A percentile compares a stretch with the other conserved stretches of the same genome.
Evolutionary conservation across 2,113 vertebrate species (phyloP).

Genomic region (Proteles cristata): DNA sequence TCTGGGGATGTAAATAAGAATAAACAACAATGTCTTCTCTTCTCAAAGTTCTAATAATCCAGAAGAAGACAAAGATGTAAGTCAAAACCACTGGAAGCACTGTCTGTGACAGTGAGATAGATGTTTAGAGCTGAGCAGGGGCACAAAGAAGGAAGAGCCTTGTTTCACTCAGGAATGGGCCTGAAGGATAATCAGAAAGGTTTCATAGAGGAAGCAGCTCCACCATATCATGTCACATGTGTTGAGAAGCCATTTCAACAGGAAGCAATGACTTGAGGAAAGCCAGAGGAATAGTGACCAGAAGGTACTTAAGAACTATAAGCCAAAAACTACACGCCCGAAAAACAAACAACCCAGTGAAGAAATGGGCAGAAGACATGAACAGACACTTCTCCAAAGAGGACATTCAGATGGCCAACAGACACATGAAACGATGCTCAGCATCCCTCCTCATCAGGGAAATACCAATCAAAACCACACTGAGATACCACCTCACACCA

Average conservation of each 20-base stretch:
- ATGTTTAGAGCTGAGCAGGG: background rate
- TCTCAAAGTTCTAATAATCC: background rate
- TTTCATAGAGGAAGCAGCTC: background rate
- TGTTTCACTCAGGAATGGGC: too few species aligned
- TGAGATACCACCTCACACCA: too few species aligned
- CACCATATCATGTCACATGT: accelerated
- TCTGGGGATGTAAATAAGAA: background rate
- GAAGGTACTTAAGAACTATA: background rate
- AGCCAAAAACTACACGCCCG: too few species aligned
- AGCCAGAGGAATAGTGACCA: background rate
- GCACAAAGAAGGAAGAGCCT: background rate
- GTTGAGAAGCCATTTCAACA: background rate
- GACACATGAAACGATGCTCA: too few species aligned
- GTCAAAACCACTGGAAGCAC: background rate
- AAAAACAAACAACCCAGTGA: too few species aligned
- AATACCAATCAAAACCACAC: too few species aligned
- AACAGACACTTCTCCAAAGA: too few species aligned
- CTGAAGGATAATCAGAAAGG: background rate
- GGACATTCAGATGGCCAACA: too few species aligned
- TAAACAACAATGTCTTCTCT: background rate
- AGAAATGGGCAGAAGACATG: too few species aligned
- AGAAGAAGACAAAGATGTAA: background rate
- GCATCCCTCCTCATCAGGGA: too few species aligned
- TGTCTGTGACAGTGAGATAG: background rate
- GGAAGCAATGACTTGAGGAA: background rate